Evolutionary conservation across 1,140 invertebrate genomes (phyloP).

Genomic region (Trichonephila clavata): DNA sequence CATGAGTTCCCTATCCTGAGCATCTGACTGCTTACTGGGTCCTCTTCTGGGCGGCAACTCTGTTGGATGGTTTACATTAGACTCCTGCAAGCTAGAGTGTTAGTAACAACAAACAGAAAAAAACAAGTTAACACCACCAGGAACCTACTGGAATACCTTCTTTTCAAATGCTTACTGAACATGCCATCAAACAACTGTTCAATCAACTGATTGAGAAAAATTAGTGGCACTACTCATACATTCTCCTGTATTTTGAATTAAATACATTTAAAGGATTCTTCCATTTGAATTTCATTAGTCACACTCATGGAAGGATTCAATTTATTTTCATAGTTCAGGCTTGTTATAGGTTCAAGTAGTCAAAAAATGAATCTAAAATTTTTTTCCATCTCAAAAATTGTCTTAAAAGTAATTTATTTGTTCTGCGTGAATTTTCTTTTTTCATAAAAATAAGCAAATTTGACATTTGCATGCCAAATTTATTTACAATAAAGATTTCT

Average conservation of each 20-base stretch:
- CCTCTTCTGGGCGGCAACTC: constrained; percentile 70
- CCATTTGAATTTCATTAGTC: neutral
- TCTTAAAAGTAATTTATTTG: no score
- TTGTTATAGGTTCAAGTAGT: neutral
- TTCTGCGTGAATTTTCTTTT: no score
- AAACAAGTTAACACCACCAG: constrained; percentile 67
- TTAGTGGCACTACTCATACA: no score
- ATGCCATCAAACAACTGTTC: neutral
- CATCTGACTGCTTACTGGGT: neutral
- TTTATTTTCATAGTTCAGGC: neutral
- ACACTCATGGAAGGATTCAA: neutral
- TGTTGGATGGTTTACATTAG: constrained; percentile 77
- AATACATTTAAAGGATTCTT: no score
- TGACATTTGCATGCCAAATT: no score
- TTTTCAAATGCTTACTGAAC: constrained; percentile 19
- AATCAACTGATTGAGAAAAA: neutral
- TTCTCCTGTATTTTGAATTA: no score
- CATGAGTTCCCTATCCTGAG: constrained; percentile 67
- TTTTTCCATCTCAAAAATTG: no score
- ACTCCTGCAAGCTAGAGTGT: constrained; percentile 77
- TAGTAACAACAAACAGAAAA: constrained; percentile 77
- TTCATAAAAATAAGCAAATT: no score
- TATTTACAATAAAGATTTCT: no score
- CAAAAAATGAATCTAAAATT: no score
- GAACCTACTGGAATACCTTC: constrained; percentile 65